phyloP scores from a whole-genome alignment of 2,797 vertebrate genomes.

The Allobates femoralis region DNA sequence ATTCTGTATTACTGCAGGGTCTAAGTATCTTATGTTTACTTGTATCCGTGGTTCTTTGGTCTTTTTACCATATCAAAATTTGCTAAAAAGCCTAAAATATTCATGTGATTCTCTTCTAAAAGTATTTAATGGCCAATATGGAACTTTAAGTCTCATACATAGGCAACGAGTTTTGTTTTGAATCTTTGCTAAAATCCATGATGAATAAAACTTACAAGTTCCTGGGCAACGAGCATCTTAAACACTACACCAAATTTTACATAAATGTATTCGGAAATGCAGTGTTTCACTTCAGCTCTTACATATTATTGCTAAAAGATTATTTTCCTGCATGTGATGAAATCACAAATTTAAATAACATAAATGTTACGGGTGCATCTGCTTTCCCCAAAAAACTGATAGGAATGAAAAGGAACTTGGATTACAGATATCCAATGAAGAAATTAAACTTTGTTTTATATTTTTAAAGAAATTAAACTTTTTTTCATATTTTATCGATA shows the following conservation, averaged over 20 bases:
- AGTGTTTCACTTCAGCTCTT: background rate
- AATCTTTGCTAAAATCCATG: background rate
- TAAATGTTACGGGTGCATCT: background rate
- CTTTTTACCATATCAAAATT: constrained; percentile 8
- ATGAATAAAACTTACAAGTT: constrained; percentile 33
- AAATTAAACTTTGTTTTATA: background rate
- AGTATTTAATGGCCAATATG: background rate
- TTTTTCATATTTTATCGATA: too few relatives aligned
- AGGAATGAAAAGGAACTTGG: background rate
- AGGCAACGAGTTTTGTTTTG: background rate
- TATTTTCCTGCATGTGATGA: background rate
- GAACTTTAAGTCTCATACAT: constrained; percentile 27
- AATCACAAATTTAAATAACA: constrained; percentile 19
- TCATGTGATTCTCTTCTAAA: background rate
- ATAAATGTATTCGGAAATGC: constrained; percentile 36
- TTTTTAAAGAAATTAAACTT: too few relatives aligned
- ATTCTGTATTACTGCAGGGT: background rate
- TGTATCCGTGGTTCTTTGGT: background rate
- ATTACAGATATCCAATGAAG: background rate
- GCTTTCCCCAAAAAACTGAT: background rate
- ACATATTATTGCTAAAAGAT: background rate
- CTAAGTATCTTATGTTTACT: background rate
- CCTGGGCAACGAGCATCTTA: constrained; percentile 25
- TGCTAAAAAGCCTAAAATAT: constrained; percentile 5
- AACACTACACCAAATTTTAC: constrained; percentile 23